Percentiles rank a stretch among this genome's conserved stretches.
Conservation (phyloP, 2,797 vertebrate genomes). For the Ibycter americanus region DNA sequence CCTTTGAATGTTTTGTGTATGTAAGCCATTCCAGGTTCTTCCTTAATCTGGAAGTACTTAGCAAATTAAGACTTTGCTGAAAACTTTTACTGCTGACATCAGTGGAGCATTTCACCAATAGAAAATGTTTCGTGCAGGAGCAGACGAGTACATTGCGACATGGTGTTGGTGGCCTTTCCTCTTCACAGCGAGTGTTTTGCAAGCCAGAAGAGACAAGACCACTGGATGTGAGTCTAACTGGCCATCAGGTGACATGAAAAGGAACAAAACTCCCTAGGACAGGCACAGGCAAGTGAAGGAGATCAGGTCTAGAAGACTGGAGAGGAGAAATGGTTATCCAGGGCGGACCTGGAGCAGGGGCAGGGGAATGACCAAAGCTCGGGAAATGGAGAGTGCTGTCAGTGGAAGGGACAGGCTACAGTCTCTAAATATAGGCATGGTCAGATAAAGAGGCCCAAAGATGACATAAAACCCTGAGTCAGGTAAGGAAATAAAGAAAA, state of each 20-base stretch:
- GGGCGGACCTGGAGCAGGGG: neutral
- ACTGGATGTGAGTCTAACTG: neutral
- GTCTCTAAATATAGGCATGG: neutral
- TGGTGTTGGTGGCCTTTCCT: rapidly evolving
- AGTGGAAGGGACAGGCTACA: neutral
- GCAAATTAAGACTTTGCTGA: conserved; percentile 21
- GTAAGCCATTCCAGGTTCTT: neutral
- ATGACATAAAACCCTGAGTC: neutral
- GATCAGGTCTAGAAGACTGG: neutral
- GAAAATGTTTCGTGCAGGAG: neutral
- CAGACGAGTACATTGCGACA: neutral
- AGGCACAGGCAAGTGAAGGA: neutral
- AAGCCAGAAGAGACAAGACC: neutral
- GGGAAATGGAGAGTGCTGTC: neutral
- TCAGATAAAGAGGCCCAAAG: neutral
- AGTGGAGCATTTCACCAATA: neutral
- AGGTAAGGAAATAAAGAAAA: neutral
- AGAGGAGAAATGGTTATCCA: neutral
- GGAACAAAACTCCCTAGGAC: neutral
- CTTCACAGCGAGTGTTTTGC: neutral
- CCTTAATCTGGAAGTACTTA: neutral
- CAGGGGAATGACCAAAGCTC: neutral
- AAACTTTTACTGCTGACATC: conserved; percentile 39
- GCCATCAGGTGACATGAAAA: neutral
- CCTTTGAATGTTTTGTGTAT: neutral